Base-by-base conservation (phyloP, 2,113 vertebrate genomes). In the Phycodurus eques region DNA sequence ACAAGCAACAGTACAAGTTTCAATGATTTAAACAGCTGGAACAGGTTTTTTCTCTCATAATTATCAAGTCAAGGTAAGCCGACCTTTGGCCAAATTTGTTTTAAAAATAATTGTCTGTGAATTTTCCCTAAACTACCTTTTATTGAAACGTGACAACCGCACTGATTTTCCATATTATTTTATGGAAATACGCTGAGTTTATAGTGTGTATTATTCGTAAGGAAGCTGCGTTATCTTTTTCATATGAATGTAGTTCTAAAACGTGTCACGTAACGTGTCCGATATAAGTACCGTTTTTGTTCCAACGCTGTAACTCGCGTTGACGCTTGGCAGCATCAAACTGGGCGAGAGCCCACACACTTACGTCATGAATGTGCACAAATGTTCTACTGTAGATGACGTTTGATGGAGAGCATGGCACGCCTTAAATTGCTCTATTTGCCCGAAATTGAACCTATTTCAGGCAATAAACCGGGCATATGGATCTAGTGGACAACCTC, bases 401-500 rank as follows among this genome's bases (percentile, higher is more conserved):
- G 47, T 49, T 49, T 49, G 13, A 14, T 12, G 47, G 47, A 17
- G 13, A 47, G 9, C 43, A 44, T 3, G 6, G 43, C 43, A 13
- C 46, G 49, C 19, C 49, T 53, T 19, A 53, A 53, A 17, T 53
- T 15, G 17, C 49, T 15, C 13, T 19, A 53, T 53, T 53, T 53
- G 14, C 6, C 5, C 49, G 17, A 15, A 53, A 53, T 19, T 19
- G 53, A 22, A 3, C 51, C 12, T 60, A 17, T 56, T n/a, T 9
- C n/a, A 56, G 53, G 53, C 53, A 12, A 46, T 27, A 13, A 8
- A 60, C 20, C 6, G 59, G 2, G 42, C 56, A 69, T 57, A 71
- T 60, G 74, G 67, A 74, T n/a, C 91, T 95, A 56, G 82, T 85
- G 64, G 95, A 98, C 83, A 92, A 89, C 80, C 88, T 96, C 4